Evolutionary conservation across 2,888 invertebrate genomes (phyloP).

Genomic region (Nomada fabriciana): DNA sequence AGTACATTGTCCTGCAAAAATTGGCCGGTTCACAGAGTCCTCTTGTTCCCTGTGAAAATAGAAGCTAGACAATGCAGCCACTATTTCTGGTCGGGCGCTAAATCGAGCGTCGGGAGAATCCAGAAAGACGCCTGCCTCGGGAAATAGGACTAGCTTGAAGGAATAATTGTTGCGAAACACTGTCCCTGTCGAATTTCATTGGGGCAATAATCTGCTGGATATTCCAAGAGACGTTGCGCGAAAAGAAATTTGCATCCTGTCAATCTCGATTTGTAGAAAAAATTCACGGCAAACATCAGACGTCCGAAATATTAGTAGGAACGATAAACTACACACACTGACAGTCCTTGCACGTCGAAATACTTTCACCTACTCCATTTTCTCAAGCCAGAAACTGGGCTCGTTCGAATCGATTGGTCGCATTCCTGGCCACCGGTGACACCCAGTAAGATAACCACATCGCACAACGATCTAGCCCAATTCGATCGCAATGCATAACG

Average conservation of each 20-base stretch:
- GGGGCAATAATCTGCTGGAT: no score
- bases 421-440: slow-evolving; percentile 30
- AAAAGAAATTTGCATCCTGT: no score
- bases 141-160: background rate
- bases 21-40: background rate
- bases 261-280: no score
- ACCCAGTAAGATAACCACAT: slow-evolving; percentile 28
- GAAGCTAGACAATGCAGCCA: slow-evolving; percentile 16
- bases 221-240: no score
- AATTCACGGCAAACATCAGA: no score
- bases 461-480: slow-evolving; percentile 16
- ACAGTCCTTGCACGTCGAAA: background rate
- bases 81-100: slow-evolving; percentile 14
- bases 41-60: slow-evolving; percentile 8
- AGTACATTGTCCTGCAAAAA: background rate
- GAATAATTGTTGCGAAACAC: background rate
- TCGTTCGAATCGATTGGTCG: slow-evolving; percentile 37
- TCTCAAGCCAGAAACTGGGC: slow-evolving; percentile 4
- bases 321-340: no score
- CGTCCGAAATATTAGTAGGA: no score
- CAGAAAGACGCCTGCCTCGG: background rate
- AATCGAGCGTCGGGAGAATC: slow-evolving; percentile 15
- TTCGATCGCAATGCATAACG: slow-evolving; percentile 23
- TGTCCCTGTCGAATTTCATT: background rate
- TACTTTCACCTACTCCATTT: slow-evolving; percentile 7